These are phyloP conservation scores for Conops quadrifasciatus DNA, from an alignment of 2,888 invertebrate genomes.

Conservation along the genomic window DNA sequence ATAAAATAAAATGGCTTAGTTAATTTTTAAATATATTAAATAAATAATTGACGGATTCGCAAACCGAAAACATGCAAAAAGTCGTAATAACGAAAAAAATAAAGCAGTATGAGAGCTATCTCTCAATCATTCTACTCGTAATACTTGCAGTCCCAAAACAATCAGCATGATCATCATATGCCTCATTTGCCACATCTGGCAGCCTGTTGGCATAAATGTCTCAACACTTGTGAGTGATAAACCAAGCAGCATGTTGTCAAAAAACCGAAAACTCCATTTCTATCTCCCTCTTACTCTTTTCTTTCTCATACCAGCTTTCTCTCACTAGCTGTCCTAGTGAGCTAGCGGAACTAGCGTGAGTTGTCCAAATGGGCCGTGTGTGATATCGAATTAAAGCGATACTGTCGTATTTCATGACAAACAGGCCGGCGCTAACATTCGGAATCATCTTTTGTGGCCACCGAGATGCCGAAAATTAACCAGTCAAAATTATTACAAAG, in stretches of 20 bases:
- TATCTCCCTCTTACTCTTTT: background rate
- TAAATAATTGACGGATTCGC: too few relatives aligned
- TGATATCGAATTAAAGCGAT: too few relatives aligned
- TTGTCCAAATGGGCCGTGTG: background rate
- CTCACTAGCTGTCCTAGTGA: background rate
- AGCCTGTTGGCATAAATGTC: conserved; percentile 15
- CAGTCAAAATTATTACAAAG: background rate
- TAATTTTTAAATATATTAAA: too few relatives aligned
- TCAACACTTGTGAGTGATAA: conserved; percentile 24
- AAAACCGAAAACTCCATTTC: background rate
- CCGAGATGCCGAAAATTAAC: too few relatives aligned
- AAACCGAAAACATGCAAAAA: too few relatives aligned
- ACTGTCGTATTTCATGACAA: too few relatives aligned
- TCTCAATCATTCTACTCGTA: background rate
- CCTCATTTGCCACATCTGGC: conserved; percentile 20
- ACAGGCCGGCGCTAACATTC: too few relatives aligned
- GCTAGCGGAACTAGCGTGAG: background rate
- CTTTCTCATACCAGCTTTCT: background rate
- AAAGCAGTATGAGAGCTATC: background rate
- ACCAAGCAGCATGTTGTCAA: conserved; percentile 29
- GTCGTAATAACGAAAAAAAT: background rate
- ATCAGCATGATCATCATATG: conserved; percentile 18
- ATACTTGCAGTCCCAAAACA: background rate
- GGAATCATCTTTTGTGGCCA: too few relatives aligned
- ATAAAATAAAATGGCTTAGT: too few relatives aligned